A percentile compares a stretch with the other conserved stretches of the same genome.
phyloP scores from a whole-genome alignment of 2,888 invertebrate species.

The Neria commutata region DNA sequence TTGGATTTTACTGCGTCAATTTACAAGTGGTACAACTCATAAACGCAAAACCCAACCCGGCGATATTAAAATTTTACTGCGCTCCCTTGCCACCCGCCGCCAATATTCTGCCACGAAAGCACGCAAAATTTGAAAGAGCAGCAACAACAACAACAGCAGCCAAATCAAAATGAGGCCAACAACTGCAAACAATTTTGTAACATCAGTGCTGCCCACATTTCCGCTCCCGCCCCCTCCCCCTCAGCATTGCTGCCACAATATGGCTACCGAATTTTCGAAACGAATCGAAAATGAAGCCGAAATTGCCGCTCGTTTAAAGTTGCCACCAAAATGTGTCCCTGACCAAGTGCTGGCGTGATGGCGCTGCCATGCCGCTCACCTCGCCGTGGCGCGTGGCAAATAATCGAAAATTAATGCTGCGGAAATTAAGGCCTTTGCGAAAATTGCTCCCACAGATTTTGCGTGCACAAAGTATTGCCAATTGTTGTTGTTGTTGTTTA shows the following conservation, averaged over 20 bases:
- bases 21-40: conserved; percentile 31
- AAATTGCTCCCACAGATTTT: not conserved
- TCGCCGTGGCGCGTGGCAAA: not conserved
- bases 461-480: not conserved
- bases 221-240: conserved; percentile 7
- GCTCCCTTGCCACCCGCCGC: no score
- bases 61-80: conserved; percentile 55
- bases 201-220: conserved; percentile 49
- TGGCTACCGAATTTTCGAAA: not conserved
- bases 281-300: not conserved
- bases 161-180: not conserved
- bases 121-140: conserved; percentile 50
- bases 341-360: not conserved
- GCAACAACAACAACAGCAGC: conserved; percentile 4
- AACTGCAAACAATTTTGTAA: conserved; percentile 31
- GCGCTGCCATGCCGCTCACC: not conserved
- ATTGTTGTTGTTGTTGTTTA: no score
- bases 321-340: not conserved
- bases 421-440: conserved; percentile 47
- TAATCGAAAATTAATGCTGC: conserved; percentile 52
- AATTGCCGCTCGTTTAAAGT: conserved; percentile 14
- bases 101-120: no score
- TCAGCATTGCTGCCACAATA: not conserved
- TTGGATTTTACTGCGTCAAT: conserved; percentile 41
- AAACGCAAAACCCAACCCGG: conserved; percentile 27